A percentile compares a stretch with the other conserved stretches of the same genome.
These are phyloP conservation scores for Cyanistes caeruleus DNA, from an alignment of 2,113 vertebrate genomes.

Conservation along the genomic window DNA sequence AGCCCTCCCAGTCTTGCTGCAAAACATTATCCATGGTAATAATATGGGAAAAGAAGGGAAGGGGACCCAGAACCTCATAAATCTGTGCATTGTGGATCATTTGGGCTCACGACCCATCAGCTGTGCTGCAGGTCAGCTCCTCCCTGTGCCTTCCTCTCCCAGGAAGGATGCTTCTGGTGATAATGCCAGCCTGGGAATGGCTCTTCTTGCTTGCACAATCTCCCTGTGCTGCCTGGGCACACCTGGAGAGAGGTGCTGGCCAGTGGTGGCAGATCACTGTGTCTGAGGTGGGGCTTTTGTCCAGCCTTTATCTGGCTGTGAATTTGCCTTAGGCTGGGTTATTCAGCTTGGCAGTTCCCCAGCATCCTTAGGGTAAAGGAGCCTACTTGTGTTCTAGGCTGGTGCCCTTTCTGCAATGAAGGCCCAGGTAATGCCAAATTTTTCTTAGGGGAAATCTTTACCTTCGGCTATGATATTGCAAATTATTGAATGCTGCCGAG, in stretches of 20 bases:
- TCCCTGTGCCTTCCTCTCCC: background rate
- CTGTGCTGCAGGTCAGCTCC: background rate
- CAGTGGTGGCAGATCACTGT: background rate
- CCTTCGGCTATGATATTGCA: slow-evolving; percentile 51
- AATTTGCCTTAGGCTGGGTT: slow-evolving; percentile 51
- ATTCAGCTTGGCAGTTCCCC: slow-evolving; percentile 38
- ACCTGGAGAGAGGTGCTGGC: background rate
- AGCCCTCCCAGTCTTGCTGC: background rate
- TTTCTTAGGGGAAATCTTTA: slow-evolving; percentile 60
- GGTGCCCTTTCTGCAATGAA: slow-evolving; percentile 66
- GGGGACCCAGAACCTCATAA: background rate
- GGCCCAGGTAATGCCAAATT: slow-evolving; percentile 61
- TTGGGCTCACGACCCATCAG: background rate
- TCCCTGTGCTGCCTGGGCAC: background rate
- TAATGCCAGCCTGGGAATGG: background rate
- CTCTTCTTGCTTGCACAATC: background rate
- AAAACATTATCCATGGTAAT: background rate
- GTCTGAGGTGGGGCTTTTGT: background rate
- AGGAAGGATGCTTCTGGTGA: background rate
- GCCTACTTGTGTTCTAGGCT: slow-evolving; percentile 13
- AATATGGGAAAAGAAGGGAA: background rate
- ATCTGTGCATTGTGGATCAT: fast-evolving
- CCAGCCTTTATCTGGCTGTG: background rate
- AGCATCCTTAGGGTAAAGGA: slow-evolving; percentile 39
- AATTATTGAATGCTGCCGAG: slow-evolving; percentile 50